Percentiles rank a stretch among this genome's conserved stretches.
These are phyloP conservation scores for Platysternon megacephalum DNA, from an alignment of 2,113 vertebrate species.

Conservation along the genomic window DNA sequence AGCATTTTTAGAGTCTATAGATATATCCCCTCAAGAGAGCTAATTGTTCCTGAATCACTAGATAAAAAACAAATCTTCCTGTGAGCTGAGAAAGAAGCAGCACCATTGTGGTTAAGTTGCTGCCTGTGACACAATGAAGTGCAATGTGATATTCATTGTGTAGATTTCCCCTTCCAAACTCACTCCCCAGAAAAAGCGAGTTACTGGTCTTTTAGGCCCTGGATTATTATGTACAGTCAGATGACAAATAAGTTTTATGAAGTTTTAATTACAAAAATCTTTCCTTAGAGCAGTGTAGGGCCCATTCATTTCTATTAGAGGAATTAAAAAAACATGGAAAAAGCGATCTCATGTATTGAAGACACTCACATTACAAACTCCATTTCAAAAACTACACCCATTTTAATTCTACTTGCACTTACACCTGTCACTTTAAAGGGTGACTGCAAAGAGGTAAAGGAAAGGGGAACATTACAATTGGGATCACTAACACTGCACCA, in stretches of 20 bases:
- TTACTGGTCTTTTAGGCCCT: not conserved
- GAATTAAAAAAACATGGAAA: not conserved
- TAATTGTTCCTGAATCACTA: not conserved
- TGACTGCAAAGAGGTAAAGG: conserved; percentile 1
- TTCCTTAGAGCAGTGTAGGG: not conserved
- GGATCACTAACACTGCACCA: not conserved
- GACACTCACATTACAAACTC: not conserved
- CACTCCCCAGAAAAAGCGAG: conserved; percentile 35
- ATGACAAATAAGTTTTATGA: conserved; percentile 2
- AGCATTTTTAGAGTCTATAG: not conserved
- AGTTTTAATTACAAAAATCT: not conserved
- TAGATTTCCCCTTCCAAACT: conserved; percentile 11
- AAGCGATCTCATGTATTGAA: not conserved
- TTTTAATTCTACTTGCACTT: not conserved
- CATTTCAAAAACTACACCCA: not conserved
- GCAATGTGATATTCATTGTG: conserved; percentile 5
- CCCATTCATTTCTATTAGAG: not conserved
- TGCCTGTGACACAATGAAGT: not conserved
- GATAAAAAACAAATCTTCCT: conserved; percentile 42
- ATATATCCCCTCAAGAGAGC: not conserved
- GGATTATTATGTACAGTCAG: not conserved
- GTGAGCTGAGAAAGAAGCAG: conserved; percentile 15
- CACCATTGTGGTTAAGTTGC: not conserved
- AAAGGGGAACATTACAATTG: not conserved
- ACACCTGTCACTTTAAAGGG: not conserved